These are phyloP conservation scores for Mormyrops boulengeri DNA, from an alignment of 2,797 vertebrate genomes.

Conservation along the genomic window DNA sequence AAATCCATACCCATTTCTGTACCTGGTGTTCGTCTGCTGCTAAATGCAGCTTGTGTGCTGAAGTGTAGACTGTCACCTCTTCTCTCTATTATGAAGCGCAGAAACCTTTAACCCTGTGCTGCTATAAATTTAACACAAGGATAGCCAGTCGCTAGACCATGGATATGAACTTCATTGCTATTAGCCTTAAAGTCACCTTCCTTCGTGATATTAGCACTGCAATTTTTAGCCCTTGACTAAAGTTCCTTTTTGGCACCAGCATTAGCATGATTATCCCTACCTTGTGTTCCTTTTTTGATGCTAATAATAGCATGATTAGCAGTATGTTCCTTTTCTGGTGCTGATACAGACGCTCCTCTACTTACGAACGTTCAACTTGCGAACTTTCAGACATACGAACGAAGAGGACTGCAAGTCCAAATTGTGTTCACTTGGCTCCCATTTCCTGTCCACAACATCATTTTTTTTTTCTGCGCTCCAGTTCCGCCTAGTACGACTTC, in stretches of 20 bases:
- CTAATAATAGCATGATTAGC: not conserved
- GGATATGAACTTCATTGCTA: not conserved
- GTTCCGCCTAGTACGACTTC: too few relatives aligned
- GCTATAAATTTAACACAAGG: not conserved
- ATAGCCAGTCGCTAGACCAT: not conserved
- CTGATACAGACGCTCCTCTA: too few relatives aligned
- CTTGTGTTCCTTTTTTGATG: not conserved
- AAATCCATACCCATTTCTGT: slow-evolving; percentile 1
- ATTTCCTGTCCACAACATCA: too few relatives aligned
- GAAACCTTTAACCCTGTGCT: not conserved
- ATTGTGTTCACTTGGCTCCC: too few relatives aligned
- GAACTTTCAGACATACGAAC: too few relatives aligned
- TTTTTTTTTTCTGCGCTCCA: too few relatives aligned
- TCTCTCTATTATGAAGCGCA: not conserved
- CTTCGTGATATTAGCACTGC: not conserved
- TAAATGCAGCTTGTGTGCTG: not conserved
- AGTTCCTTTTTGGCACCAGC: not conserved
- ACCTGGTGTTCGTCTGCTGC: not conserved
- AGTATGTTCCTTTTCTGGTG: not conserved
- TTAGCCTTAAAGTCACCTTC: slow-evolving; percentile 9
- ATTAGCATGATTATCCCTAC: not conserved
- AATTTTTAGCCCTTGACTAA: not conserved
- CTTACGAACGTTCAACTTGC: too few relatives aligned
- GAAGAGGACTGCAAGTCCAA: too few relatives aligned
- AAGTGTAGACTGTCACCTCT: not conserved